These are phyloP conservation scores for Anseranas semipalmata DNA, from an alignment of 2,113 vertebrate species.

Conservation along the genomic window DNA sequence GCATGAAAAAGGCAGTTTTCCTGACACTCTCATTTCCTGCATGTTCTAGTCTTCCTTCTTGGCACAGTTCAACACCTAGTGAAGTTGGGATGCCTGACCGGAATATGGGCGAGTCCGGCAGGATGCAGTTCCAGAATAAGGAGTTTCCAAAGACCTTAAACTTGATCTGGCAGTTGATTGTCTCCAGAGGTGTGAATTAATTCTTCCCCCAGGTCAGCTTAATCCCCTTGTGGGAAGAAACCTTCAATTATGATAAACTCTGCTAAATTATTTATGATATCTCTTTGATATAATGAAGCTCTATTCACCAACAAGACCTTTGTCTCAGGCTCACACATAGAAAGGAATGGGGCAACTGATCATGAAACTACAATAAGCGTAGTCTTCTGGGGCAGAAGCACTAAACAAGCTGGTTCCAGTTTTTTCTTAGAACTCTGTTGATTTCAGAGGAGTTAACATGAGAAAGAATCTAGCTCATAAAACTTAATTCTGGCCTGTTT, in stretches of 20 bases:
- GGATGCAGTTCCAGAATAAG: neutral
- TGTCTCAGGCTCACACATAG: neutral
- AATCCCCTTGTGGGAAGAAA: slow-evolving; percentile 28
- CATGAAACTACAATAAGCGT: neutral
- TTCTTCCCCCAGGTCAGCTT: slow-evolving; percentile 33
- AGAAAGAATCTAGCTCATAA: neutral
- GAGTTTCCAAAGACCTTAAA: slow-evolving; percentile 20
- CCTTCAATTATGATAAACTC: slow-evolving; percentile 58
- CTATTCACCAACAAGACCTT: slow-evolving; percentile 29
- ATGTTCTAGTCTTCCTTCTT: neutral
- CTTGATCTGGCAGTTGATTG: slow-evolving; percentile 19
- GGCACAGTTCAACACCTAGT: neutral
- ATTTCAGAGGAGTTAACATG: neutral
- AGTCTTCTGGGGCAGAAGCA: slow-evolving; percentile 9
- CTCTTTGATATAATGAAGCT: slow-evolving; percentile 52
- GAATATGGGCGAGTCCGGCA: neutral
- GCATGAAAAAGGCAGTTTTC: neutral
- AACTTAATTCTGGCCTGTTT: neutral
- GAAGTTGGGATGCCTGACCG: neutral
- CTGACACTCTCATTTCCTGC: neutral
- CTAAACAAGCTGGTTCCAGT: neutral
- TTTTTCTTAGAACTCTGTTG: neutral
- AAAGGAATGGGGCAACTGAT: neutral
- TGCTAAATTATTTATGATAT: slow-evolving; percentile 63
- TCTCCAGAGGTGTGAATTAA: slow-evolving; percentile 60